A percentile compares a stretch with the other conserved stretches of the same genome.
These are phyloP conservation scores for Hormiphora californensis DNA, from an alignment of 37 sponge, comb jelly and placozoan genomes.

Conservation along the genomic window DNA sequence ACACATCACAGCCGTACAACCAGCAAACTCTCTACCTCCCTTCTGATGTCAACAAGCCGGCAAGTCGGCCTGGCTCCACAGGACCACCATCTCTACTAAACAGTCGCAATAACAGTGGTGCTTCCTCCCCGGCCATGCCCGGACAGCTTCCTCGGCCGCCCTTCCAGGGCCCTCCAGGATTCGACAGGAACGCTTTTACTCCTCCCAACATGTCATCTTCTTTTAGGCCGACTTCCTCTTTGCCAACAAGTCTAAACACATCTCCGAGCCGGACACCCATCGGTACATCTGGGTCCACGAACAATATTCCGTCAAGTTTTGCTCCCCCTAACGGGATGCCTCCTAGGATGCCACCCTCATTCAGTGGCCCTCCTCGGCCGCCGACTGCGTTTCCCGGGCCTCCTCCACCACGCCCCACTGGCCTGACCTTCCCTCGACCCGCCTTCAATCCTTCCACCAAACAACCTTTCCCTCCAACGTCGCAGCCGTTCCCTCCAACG, in stretches of 20 bases:
- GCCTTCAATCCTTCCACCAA: background rate
- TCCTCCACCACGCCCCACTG: too few relatives aligned
- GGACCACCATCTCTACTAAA: too few relatives aligned
- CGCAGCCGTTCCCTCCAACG: background rate
- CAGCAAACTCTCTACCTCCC: too few relatives aligned
- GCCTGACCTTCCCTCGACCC: too few relatives aligned
- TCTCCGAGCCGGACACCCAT: background rate
- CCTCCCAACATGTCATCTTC: background rate
- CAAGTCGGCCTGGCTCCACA: too few relatives aligned
- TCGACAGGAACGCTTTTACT: background rate
- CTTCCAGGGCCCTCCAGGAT: background rate
- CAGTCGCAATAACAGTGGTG: too few relatives aligned
- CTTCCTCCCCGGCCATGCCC: too few relatives aligned
- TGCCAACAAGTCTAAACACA: slow-evolving; percentile 11
- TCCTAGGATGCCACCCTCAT: background rate
- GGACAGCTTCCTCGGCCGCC: too few relatives aligned
- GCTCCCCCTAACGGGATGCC: background rate
- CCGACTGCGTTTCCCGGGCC: too few relatives aligned
- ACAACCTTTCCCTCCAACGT: background rate
- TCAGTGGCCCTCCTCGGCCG: too few relatives aligned
- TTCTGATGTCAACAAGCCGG: too few relatives aligned
- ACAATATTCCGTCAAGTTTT: background rate
- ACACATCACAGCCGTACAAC: too few relatives aligned
- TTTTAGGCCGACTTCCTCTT: background rate
- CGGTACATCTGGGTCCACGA: background rate